Base-by-base conservation (phyloP, 2,113 vertebrate species). In the Pachyramphus minor region DNA sequence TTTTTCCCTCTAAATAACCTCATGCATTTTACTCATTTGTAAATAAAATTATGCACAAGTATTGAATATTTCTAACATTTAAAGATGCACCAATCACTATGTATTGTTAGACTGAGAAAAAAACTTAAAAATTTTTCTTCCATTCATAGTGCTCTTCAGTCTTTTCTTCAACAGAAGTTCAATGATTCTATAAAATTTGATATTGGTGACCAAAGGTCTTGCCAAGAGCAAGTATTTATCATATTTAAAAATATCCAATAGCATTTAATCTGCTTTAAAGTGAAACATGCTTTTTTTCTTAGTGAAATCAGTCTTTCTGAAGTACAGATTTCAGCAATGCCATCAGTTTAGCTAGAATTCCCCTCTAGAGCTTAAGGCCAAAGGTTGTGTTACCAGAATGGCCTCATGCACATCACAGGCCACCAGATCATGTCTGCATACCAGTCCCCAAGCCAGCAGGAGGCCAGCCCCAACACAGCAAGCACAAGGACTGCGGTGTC, bases 391-490 rank as follows among this genome's bases (percentile, higher is more conserved):
- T 47, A 21, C 28, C 44, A n/a, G 58, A 56, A n/a, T 11, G 59
- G 78, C 53, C 53, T 72, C 74, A 5, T 7, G 49, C 13, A 25
- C 21, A 8, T 12, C 41, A 16, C 47, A 56, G 63, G 35, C 50
- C 56, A 62, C 39, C 42, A 30, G 52, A 33, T 52, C 0, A 0
- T 10, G 2, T 23, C 42, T 73, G 33, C 2, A 2, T 12, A 14
- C 14, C n/a, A 9, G 22, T 75, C 31, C 41, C 55, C 14, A 27
- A 35, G 33, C 10, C 35, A 67, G 30, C 55, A 71, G 68, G 2
- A 33, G 52, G 19, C 9, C 5, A 31, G 41, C 35, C 58, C 24
- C 17, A 30, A 42, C 1, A 0, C 1, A 0, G 3, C 2, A 3
- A 37, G 49, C 42, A 10, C 0, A 0, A 44, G 50, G 20, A 25